Conservation (phyloP, 2,797 vertebrate species). For the Podarcis lilfordi region DNA sequence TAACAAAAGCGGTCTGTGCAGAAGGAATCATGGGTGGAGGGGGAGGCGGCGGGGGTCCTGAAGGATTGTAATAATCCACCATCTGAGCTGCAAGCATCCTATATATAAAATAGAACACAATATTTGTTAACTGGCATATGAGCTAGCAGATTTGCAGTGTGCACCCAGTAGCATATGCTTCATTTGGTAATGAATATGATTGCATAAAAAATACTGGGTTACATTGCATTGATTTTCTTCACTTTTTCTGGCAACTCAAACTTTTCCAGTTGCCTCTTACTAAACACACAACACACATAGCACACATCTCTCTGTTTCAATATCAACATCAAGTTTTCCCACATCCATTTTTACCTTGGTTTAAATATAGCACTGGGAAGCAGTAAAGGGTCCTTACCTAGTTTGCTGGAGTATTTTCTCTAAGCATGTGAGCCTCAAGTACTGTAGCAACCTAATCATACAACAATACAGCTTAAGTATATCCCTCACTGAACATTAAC, state of each 20-base stretch:
- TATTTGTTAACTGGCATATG: slow-evolving; percentile 26
- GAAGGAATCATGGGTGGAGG: slow-evolving; percentile 89
- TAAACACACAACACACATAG: not conserved
- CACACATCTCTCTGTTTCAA: not conserved
- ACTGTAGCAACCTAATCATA: fast-evolving
- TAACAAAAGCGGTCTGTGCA: slow-evolving; percentile 93
- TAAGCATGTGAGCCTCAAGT: not conserved
- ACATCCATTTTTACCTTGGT: slow-evolving; percentile 7
- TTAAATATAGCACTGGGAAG: not conserved
- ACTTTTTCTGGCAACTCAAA: slow-evolving; percentile 31
- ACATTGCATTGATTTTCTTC: not conserved
- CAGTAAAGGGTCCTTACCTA: not conserved
- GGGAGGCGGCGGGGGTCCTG: slow-evolving; percentile 79
- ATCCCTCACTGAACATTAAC: slow-evolving; percentile 3
- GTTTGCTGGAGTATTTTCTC: not conserved
- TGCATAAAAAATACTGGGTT: not conserved
- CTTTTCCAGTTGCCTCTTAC: not conserved
- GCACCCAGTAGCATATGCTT: not conserved
- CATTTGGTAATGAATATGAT: not conserved
- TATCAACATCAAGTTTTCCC: slow-evolving; percentile 1
- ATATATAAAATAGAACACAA: slow-evolving; percentile 58
- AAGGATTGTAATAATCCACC: slow-evolving; percentile 82
- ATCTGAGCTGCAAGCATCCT: slow-evolving; percentile 84
- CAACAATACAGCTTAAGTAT: not conserved
- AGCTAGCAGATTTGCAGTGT: not conserved